Evolutionary conservation across 2,797 vertebrate genomes (phyloP).

Genomic region (Tachyglossus aculeatus): DNA sequence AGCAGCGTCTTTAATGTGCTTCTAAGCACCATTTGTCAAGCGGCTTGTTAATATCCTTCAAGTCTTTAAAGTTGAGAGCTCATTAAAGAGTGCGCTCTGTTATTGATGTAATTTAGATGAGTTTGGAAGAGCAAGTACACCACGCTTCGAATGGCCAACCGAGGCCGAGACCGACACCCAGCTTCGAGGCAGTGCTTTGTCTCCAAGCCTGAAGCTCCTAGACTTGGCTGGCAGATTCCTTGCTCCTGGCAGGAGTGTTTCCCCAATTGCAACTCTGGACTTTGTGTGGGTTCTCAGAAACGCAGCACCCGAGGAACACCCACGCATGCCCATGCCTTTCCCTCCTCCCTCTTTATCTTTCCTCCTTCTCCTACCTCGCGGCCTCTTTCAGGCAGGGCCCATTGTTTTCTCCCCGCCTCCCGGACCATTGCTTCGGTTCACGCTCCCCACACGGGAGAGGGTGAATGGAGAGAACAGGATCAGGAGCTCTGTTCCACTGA

Average conservation of each 20-base stretch:
- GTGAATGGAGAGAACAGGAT: no score
- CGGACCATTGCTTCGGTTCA: no score
- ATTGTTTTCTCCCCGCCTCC: neutral
- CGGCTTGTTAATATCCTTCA: conserved; percentile 99
- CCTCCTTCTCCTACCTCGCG: neutral
- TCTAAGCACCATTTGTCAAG: conserved; percentile 99
- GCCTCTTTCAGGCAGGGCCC: neutral
- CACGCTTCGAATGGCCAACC: conserved; percentile 67
- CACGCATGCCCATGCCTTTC: neutral
- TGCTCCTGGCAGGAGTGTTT: neutral
- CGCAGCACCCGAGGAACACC: neutral
- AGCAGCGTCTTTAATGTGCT: conserved; percentile 99
- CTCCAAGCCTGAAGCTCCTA: neutral
- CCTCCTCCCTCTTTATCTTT: neutral
- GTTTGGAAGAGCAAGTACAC: conserved; percentile 81
- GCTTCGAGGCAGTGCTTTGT: neutral
- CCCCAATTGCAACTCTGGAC: neutral
- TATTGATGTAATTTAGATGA: conserved; percentile 95
- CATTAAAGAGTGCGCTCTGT: conserved; percentile 96
- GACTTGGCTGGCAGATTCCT: neutral
- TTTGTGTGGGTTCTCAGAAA: no score
- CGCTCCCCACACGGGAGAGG: neutral
- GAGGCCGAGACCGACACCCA: conserved; percentile 29
- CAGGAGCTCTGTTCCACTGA: no score
- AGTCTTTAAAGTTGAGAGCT: conserved; percentile 99